phyloP scores from a whole-genome alignment of 2,797 vertebrate genomes.

The Syncerus caffer region DNA sequence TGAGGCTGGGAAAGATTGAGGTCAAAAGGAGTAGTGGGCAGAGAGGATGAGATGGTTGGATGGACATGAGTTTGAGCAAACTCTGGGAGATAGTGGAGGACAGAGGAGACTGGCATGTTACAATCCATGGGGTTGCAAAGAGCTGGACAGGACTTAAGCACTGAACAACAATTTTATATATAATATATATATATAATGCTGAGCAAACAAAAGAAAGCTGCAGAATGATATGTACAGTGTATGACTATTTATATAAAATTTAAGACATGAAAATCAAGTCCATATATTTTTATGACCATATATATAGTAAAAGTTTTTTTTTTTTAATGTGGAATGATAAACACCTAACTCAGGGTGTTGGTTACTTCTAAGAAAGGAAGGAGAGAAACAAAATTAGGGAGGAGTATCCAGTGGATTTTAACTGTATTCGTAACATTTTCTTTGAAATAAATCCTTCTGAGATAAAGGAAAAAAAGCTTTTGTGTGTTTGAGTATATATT shows the following conservation, averaged over 20 bases:
- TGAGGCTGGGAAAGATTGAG: background rate
- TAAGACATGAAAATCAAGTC: background rate
- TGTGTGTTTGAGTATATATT: background rate
- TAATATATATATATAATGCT: no score
- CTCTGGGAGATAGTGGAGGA: background rate
- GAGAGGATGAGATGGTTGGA: background rate
- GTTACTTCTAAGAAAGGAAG: background rate
- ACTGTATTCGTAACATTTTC: background rate
- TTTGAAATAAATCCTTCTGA: background rate
- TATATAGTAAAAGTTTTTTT: background rate
- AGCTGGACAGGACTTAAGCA: no score
- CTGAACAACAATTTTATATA: background rate
- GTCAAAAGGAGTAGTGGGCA: background rate
- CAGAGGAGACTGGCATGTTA: background rate
- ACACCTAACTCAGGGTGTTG: background rate
- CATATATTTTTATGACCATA: background rate
- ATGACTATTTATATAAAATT: background rate
- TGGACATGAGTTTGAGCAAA: background rate
- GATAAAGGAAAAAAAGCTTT: background rate
- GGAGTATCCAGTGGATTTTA: background rate
- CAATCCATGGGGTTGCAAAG: no score
- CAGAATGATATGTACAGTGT: background rate
- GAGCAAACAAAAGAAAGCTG: background rate
- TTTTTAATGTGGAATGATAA: background rate
- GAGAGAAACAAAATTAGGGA: background rate